Base-by-base conservation (phyloP, 2,113 vertebrate species). In the Romanogobio albipinnatus region DNA sequence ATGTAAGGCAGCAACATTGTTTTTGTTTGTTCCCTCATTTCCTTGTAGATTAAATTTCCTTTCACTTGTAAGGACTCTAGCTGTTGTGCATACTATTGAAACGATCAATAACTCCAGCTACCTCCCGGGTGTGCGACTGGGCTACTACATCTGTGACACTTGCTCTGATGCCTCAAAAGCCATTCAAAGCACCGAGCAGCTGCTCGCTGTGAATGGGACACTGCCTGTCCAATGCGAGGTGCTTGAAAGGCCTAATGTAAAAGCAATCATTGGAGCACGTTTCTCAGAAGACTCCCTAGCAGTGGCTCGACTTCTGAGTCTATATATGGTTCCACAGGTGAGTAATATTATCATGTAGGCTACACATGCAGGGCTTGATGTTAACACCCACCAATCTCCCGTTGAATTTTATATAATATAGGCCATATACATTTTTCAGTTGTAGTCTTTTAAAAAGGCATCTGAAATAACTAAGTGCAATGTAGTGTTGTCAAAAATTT, bases 121-220 rank as follows among this genome's bases (percentile, higher is more conserved):
- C 71, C 90, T 95, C 13, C 93, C 91, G 0, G 92, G 91, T 15
- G 88, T 94, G 29, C 89, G 29, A 29, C 89, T 95, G 29, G 94
- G 93, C 47, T 95, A 94, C 83, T 14, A 90, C 66, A 86, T 94
- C 87, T 93, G 91, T 86, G 93, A 94, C 86, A 92, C 93, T 0
- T 95, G 94, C 80, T 75, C 90, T 14, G 80, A 90, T 78, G 85
- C 90, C 5, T 90, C 87, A 73, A 94, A 91, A 85, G 92, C 94
- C 4, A 17, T 92, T 78, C 87, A 91, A 45, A 88, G 81, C 26
- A 62, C 91, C 3, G 59, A 84, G 11, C 77, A 83, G 56, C 84
- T 95, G 76, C 87, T 94, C 5, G 83, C 84, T 0, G 51, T 87
- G 19, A 92, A 92, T 22, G 24, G 22, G 8, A 85, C 86, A 9